phyloP scores from a whole-genome alignment of 1,140 invertebrate genomes.

The Agraylea sexmaculata region DNA sequence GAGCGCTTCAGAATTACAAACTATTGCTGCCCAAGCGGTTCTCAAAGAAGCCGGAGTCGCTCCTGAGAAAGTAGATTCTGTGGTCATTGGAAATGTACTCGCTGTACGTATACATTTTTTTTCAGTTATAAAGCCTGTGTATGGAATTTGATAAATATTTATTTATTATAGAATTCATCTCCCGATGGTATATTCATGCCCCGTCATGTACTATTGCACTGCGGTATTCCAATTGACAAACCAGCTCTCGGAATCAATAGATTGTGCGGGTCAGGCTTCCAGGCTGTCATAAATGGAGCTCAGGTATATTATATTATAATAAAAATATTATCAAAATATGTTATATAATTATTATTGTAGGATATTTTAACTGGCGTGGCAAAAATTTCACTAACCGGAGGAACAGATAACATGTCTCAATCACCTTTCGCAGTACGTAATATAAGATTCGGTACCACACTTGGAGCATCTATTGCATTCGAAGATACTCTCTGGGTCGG shows the following conservation, averaged over 20 bases:
- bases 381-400: constrained; percentile 81
- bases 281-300: constrained; percentile 80
- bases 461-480: constrained; percentile 69
- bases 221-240: constrained; percentile 70
- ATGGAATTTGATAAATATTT: constrained; percentile 4
- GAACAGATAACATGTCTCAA: constrained; percentile 92
- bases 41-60: constrained; percentile 69
- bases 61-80: constrained; percentile 71
- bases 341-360: constrained; percentile 36
- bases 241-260: constrained; percentile 79
- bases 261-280: constrained; percentile 92
- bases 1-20: constrained; percentile 72
- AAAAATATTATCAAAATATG: too few species aligned
- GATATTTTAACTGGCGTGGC: constrained; percentile 81
- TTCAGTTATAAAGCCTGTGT: too few species aligned
- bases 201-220: constrained; percentile 72
- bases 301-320: constrained; percentile 48
- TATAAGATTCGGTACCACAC: constrained; percentile 78
- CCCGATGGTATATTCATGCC: constrained; percentile 80
- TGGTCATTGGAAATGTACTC: constrained; percentile 85
- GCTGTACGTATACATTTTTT: constrained; percentile 50
- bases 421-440: constrained; percentile 82
- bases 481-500: constrained; percentile 90
- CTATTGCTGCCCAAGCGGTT: constrained; percentile 71
- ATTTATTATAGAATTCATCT: constrained; percentile 48